phyloP scores from a whole-genome alignment of 1,140 invertebrate genomes.

The Pseudoatta argentina region DNA sequence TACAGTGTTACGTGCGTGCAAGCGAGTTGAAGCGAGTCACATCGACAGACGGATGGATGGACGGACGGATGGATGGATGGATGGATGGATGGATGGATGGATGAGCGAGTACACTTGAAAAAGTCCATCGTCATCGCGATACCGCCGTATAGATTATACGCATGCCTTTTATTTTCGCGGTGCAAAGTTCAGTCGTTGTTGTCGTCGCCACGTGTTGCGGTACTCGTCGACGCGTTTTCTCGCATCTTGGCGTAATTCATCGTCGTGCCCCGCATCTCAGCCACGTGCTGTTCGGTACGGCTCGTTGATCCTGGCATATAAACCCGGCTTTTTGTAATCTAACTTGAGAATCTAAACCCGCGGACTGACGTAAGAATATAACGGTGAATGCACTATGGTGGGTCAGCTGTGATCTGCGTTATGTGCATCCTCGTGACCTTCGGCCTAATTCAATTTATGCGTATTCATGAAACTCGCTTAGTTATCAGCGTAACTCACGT shows the following conservation, averaged over 20 bases:
- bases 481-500: neutral
- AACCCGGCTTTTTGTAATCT: conserved; percentile 13
- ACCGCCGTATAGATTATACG: conserved; percentile 55
- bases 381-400: conserved; percentile 18
- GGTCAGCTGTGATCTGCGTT: neutral
- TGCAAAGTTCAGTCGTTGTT: conserved; percentile 58
- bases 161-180: conserved; percentile 60
- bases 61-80: neutral
- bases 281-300: neutral
- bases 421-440: neutral
- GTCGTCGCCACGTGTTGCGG: conserved; percentile 31
- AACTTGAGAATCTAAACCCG: conserved; percentile 21
- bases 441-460: neutral
- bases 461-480: conserved; percentile 2
- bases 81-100: neutral
- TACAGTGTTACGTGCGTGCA: neutral
- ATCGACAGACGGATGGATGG: neutral
- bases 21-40: neutral
- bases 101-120: conserved; percentile 25
- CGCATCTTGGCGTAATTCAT: conserved; percentile 41
- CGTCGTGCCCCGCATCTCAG: neutral
- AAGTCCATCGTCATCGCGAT: conserved; percentile 61
- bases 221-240: conserved; percentile 19
- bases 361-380: conserved; percentile 24
- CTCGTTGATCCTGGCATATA: conserved; percentile 15